These are phyloP conservation scores for Oreochromis aureus DNA, from an alignment of 2,113 vertebrate species.

Conservation along the genomic window DNA sequence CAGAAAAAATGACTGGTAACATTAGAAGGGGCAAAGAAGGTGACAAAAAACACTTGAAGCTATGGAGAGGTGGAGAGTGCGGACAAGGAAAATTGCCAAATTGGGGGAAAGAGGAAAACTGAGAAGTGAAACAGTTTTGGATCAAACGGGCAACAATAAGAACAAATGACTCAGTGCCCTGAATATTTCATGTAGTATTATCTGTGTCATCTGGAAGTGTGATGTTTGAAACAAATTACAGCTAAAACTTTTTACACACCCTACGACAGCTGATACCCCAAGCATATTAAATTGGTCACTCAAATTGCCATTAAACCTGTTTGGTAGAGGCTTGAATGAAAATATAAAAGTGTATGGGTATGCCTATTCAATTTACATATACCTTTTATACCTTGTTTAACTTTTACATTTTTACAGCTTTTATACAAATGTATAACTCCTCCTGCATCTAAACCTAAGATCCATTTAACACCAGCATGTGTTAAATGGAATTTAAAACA, in stretches of 20 bases:
- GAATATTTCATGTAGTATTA: not conserved
- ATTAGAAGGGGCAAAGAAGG: conserved; percentile 1
- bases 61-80: not conserved
- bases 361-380: not conserved
- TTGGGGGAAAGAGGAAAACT: not conserved
- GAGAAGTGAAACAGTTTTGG: not conserved
- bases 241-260: not conserved
- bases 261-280: not conserved
- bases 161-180: not conserved
- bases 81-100: not conserved
- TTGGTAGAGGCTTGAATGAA: not conserved
- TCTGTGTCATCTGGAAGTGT: not conserved
- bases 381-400: not conserved
- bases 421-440: not conserved
- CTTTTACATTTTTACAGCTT: rapidly evolving
- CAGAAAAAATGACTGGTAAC: conserved; percentile 29
- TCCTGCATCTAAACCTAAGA: not conserved
- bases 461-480: not conserved
- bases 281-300: not conserved
- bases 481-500: not conserved
- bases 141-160: not conserved
- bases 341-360: not conserved
- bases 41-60: not conserved
- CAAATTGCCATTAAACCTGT: not conserved
- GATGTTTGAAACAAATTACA: not conserved